Evolutionary conservation across 2,113 vertebrate genomes (phyloP).

Genomic region (Stegastes partitus): DNA sequence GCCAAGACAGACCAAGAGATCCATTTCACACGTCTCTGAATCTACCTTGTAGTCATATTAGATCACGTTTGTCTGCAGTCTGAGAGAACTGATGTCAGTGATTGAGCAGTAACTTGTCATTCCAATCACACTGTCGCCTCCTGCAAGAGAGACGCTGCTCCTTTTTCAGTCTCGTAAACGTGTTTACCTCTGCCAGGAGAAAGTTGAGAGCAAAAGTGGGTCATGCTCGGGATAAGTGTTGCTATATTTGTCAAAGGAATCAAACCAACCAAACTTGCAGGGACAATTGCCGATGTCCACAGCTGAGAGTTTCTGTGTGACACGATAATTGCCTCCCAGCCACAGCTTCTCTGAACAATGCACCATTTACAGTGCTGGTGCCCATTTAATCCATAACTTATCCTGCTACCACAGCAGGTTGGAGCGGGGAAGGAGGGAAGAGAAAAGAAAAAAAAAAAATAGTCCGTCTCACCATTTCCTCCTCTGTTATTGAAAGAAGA

Average conservation of each 20-base stretch:
- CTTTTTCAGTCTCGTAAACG: slow-evolving; percentile 23
- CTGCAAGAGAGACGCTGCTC: slow-evolving; percentile 30
- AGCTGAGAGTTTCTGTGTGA: slow-evolving; percentile 32
- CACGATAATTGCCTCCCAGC: slow-evolving; percentile 60
- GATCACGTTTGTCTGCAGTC: slow-evolving; percentile 25
- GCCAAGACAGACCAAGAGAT: too few species aligned
- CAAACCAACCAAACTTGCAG: slow-evolving; percentile 58
- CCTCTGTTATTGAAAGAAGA: slow-evolving; percentile 22
- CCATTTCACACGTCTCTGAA: not conserved
- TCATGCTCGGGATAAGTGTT: slow-evolving; percentile 67
- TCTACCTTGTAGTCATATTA: not conserved
- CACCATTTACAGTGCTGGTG: not conserved
- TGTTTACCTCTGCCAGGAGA: slow-evolving; percentile 66
- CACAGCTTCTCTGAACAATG: slow-evolving; percentile 49
- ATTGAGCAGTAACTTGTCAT: slow-evolving; percentile 50
- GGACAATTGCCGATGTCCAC: slow-evolving; percentile 57
- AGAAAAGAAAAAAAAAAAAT: too few species aligned
- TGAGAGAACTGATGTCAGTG: slow-evolving; percentile 28
- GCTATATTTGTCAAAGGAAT: slow-evolving; percentile 69
- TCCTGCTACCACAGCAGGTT: slow-evolving; percentile 50
- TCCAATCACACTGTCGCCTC: slow-evolving; percentile 53
- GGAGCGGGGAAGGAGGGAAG: not conserved
- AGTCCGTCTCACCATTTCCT: slow-evolving; percentile 12
- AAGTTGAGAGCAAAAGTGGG: slow-evolving; percentile 73
- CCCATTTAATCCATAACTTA: slow-evolving; percentile 46